Base-by-base conservation (phyloP, 2,113 vertebrate species). In the Archocentrus centrarchus region DNA sequence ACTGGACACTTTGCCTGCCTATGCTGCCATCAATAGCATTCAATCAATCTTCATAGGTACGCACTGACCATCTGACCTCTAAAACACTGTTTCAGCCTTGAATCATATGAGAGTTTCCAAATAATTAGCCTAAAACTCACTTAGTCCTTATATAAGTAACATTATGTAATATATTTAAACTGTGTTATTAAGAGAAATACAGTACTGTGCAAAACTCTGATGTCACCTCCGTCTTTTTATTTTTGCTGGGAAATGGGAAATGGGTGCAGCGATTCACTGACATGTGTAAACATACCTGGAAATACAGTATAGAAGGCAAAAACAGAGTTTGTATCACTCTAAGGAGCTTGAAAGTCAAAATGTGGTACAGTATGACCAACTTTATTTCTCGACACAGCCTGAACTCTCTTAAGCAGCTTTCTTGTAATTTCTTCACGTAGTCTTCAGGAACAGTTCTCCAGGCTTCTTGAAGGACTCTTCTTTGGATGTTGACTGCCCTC, bases 1-100 rank as follows among this genome's bases (percentile, higher is more conserved):
- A 62, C 37, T 15, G 70, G 66, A 83, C 73, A 83, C 84, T 86
- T 39, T 35, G 57, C 57, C 70, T 84, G 66, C 79, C 57, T 73
- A 68, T 41, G 50, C 27, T 59, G 27, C 58, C 35, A 70, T 82
- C 85, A 53, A 37, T 66, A 80, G 44, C 63, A 15, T 64, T 87
- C 63, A 78, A 11, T 86, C 63, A 80, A 15, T 86, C 58, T 58
- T 32, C 24, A 60, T 32, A 44, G 1, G 5, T 37, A 60, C 15
- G 14, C 50, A 24, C 13, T 14, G 47, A 61, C 32, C 39, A 35
- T 62, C 4, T 83, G 60, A 76, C 79, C 58, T 78, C 30, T 27
- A 27, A 2, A 76, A 83, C 11, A 61, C n/a, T 15, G 13, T 35
- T 75, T 62, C 39, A 62, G 32, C 44, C 20, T 70, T 24, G 3